Base-by-base conservation (phyloP, 1,140 invertebrate species). In the Latrodectus geometricus region DNA sequence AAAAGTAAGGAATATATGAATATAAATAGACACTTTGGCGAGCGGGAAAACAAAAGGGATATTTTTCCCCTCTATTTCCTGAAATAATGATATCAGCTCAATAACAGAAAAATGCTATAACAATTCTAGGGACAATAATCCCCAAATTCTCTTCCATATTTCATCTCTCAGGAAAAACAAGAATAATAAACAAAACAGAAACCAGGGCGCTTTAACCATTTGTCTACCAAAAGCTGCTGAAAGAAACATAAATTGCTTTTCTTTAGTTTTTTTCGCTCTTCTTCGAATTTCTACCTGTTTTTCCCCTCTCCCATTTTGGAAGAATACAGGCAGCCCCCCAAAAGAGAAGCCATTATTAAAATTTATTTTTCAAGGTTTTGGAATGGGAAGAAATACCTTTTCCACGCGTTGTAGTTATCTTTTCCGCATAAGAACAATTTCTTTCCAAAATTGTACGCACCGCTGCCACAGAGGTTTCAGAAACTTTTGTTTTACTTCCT, bases 301-400 rank as follows among this genome's bases (percentile, higher is more conserved):
- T 48, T 15, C 50, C 1, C n/a, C n/a, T 11, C 20, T 4, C 68
- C 68, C 20, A 0, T 69, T 69, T 21, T 8, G 20, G 4, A 20
- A 20, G n/a, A 69, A 69, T 11, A n/a, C n/a, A 11, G 4, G n/a
- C 2, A 11, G 9, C 68, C 17, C 20, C 8, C 14, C 14, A 23
- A 11, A n/a, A 78, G 68, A 81, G 12, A 65, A 48, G 23, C 69
- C 50, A 84, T 84, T 84, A 84, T 84, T 84, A 76, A 84, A 84
- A 84, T 84, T 84, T 84, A 84, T 84, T 84, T 61, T 84, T 76
- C 82, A 69, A 76, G 72, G 80, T 73, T 83, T 74, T 72, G 48
- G 35, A 49, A 35, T 35, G 35, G 35, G 35, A 35, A 5, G 35
- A 35, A 35, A 65, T 15, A 65, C 12, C 61, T 65, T 65, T 65